phyloP scores from a whole-genome alignment of 2,888 invertebrate species.

The Alentia gelatinosa region DNA sequence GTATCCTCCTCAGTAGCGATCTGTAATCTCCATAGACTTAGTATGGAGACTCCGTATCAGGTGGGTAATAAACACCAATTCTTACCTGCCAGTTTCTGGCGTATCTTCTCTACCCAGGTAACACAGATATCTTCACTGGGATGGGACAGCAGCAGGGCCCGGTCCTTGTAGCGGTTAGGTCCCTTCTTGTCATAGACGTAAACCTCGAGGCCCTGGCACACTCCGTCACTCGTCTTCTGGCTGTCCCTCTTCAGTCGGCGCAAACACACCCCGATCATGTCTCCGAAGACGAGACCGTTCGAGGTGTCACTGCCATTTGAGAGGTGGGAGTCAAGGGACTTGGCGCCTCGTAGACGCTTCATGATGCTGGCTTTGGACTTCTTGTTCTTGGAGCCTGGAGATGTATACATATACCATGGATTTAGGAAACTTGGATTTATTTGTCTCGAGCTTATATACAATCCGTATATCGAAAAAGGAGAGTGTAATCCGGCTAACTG shows the following conservation, averaged over 20 bases:
- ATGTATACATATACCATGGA: too few relatives aligned
- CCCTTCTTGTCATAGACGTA: constrained; percentile 54
- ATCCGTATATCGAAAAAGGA: too few relatives aligned
- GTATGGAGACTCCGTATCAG: too few relatives aligned
- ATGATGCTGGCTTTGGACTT: constrained; percentile 49
- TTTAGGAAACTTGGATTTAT: too few relatives aligned
- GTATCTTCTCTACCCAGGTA: constrained; percentile 54
- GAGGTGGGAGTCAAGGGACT: neutral
- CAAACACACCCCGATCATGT: neutral
- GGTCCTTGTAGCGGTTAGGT: constrained; percentile 48
- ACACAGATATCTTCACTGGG: constrained; percentile 59
- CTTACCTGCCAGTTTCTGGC: constrained; percentile 38
- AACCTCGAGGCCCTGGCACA: constrained; percentile 54
- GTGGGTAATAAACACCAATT: too few relatives aligned
- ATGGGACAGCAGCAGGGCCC: constrained; percentile 52
- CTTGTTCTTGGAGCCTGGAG: constrained; percentile 28
- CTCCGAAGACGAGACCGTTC: neutral
- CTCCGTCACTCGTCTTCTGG: constrained; percentile 5
- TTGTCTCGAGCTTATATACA: too few relatives aligned
- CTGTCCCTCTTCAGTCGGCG: neutral
- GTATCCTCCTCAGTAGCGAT: too few relatives aligned
- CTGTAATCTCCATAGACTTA: too few relatives aligned
- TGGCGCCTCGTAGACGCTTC: neutral
- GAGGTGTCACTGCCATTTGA: neutral
- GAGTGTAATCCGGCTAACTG: too few relatives aligned